Evolutionary conservation across 2,797 vertebrate species (phyloP).

Genomic region (Crocodylus rhombifer): DNA sequence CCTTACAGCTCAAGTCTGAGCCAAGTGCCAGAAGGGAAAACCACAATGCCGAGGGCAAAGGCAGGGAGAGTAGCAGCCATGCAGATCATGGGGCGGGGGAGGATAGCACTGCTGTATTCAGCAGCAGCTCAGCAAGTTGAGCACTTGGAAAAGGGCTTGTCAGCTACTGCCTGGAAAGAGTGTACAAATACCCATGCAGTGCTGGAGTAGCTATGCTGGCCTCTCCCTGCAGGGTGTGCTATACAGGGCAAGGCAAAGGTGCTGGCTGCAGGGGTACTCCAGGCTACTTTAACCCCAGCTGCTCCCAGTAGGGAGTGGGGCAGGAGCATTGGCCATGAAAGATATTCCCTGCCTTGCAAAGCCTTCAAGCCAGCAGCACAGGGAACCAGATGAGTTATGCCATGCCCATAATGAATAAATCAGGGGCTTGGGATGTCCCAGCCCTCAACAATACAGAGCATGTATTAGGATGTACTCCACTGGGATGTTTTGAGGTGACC

Average conservation of each 20-base stretch:
- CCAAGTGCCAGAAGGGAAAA: not conserved
- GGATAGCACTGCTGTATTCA: not conserved
- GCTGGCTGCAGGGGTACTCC: not conserved
- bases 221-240: not conserved
- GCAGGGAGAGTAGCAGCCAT: not conserved
- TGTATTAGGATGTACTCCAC: no score
- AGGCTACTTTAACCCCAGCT: no score
- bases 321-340: no score
- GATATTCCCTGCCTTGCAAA: not conserved
- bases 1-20: fast-evolving
- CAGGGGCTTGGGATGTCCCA: not conserved
- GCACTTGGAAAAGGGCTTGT: not conserved
- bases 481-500: no score
- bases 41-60: not conserved
- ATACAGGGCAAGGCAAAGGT: not conserved
- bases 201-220: not conserved
- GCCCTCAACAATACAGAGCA: fast-evolving
- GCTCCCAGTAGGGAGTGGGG: no score
- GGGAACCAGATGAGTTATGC: no score
- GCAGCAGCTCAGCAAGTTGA: not conserved
- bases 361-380: no score
- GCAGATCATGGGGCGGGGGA: not conserved
- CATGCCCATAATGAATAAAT: not conserved
- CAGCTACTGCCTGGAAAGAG: not conserved
- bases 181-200: not conserved